Conservation (phyloP, 2,113 vertebrate species). For the Cynocephalus volans region DNA sequence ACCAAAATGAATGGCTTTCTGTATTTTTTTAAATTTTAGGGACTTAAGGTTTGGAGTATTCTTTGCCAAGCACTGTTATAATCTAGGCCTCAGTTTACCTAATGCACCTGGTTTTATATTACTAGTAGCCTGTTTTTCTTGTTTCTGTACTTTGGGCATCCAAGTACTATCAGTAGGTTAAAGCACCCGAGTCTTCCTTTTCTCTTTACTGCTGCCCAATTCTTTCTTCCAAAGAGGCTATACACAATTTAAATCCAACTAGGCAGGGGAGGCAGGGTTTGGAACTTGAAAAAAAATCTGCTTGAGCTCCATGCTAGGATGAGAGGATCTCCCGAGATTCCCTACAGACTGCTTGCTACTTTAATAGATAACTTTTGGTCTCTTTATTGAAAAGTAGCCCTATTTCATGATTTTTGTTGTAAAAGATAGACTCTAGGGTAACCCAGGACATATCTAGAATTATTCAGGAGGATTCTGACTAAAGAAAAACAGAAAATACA, state of each 20-base stretch:
- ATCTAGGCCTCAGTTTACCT: not conserved
- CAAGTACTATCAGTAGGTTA: not conserved
- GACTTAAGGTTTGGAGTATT: not conserved
- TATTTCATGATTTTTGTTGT: not conserved
- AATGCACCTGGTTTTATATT: not conserved
- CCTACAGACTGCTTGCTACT: not conserved
- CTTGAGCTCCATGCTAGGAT: not conserved
- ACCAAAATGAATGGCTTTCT: not conserved
- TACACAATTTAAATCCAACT: not conserved
- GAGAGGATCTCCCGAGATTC: not conserved
- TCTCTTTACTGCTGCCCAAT: not conserved
- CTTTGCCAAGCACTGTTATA: not conserved
- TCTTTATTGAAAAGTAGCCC: not conserved
- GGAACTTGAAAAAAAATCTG: not conserved
- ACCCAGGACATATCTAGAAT: constrained; percentile 34
- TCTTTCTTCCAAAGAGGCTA: not conserved
- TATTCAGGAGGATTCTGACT: constrained; percentile 48
- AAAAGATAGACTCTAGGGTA: not conserved
- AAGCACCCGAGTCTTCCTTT: not conserved
- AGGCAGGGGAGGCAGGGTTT: not conserved
- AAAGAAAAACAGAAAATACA: constrained; percentile 20
- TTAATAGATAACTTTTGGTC: not conserved
- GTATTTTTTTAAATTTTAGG: not conserved
- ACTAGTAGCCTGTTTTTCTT: not conserved
- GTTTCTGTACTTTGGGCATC: not conserved